phyloP scores from a whole-genome alignment of 1,140 invertebrate genomes.

The Paramacrobiotus metropolitanus region DNA sequence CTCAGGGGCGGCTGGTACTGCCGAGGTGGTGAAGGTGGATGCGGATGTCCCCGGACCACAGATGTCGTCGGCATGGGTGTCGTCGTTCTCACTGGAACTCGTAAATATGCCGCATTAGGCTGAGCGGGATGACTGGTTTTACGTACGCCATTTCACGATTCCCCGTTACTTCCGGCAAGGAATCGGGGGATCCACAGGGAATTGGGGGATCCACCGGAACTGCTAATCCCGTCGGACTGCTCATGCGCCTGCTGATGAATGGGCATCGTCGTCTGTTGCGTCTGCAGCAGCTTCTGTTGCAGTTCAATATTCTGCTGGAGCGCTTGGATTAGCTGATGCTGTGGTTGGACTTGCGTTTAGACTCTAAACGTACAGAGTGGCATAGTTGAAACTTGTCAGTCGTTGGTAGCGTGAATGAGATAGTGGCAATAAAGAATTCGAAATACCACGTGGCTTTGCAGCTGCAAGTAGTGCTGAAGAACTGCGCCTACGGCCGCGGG shows the following conservation, averaged over 20 bases:
- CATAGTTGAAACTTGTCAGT: neutral
- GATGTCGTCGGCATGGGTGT: slow-evolving; percentile 11
- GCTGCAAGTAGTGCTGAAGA: neutral
- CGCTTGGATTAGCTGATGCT: slow-evolving; percentile 42
- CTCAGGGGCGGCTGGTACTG: slow-evolving; percentile 4
- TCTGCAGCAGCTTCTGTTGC: slow-evolving; percentile 68
- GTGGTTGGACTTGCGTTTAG: neutral
- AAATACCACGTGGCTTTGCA: neutral
- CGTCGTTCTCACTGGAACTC: no score
- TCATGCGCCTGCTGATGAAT: slow-evolving; percentile 4
- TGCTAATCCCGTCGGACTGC: neutral
- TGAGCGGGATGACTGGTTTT: neutral
- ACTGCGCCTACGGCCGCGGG: neutral
- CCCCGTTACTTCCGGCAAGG: neutral
- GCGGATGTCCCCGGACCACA: slow-evolving; percentile 10
- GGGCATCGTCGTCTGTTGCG: slow-evolving; percentile 37
- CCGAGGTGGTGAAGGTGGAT: slow-evolving; percentile 7
- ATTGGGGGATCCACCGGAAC: neutral
- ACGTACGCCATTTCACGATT: neutral
- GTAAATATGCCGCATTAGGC: no score
- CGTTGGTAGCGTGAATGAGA: neutral
- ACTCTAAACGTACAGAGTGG: neutral
- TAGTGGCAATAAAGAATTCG: neutral
- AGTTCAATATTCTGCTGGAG: slow-evolving; percentile 88
- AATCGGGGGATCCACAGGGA: neutral